Conservation (phyloP, 2,888 invertebrate genomes). For the Dolichopus griseipennis region DNA sequence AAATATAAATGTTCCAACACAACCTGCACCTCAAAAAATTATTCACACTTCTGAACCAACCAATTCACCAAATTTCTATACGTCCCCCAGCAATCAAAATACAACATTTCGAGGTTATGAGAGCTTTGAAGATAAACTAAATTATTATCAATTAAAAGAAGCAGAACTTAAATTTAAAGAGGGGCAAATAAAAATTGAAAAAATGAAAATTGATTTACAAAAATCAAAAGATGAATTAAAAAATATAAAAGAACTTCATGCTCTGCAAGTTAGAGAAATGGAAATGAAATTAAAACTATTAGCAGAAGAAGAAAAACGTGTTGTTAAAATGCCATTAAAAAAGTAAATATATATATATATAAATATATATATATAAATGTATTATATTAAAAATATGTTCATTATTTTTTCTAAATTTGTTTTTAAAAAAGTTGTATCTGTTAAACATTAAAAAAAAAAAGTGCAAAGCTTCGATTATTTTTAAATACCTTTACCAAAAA, state of each 20-base stretch:
- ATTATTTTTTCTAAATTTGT: neutral
- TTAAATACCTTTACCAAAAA: neutral
- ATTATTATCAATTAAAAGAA: slow-evolving; percentile 38
- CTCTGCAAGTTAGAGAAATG: slow-evolving; percentile 37
- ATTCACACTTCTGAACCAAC: slow-evolving; percentile 26
- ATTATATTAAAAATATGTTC: too few species aligned
- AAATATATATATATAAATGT: too few species aligned
- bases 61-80: slow-evolving; percentile 22
- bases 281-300: slow-evolving; percentile 38
- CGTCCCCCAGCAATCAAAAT: slow-evolving; percentile 23
- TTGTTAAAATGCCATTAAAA: slow-evolving; percentile 23
- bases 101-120: slow-evolving; percentile 25
- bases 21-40: slow-evolving; percentile 26
- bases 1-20: slow-evolving; percentile 19
- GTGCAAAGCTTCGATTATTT: neutral
- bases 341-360: slow-evolving; percentile 9
- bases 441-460: neutral
- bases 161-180: slow-evolving; percentile 39
- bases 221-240: slow-evolving; percentile 39
- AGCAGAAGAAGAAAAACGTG: slow-evolving; percentile 34
- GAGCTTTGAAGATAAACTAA: slow-evolving; percentile 35
- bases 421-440: neutral
- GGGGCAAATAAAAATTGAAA: slow-evolving; percentile 35
- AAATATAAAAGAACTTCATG: slow-evolving; percentile 37
- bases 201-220: slow-evolving; percentile 36